These are phyloP conservation scores for Andrena hattorfiana DNA, from an alignment of 2,888 invertebrate species.

Conservation along the genomic window DNA sequence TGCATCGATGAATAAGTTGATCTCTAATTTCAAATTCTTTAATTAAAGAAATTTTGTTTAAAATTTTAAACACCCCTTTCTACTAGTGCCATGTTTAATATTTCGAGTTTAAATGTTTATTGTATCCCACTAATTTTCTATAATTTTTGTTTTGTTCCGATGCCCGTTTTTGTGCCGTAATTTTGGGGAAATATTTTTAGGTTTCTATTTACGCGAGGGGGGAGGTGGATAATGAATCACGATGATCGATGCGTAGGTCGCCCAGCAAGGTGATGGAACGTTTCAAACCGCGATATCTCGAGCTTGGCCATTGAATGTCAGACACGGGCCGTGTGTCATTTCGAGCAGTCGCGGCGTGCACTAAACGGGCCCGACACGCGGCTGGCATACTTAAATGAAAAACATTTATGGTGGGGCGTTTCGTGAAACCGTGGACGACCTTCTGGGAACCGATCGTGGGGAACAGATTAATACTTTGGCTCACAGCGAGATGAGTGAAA, in stretches of 20 bases:
- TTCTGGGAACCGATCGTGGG: not conserved
- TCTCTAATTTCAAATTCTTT: too few relatives aligned
- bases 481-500: not conserved
- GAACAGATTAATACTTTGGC: not conserved
- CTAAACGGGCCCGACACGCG: conserved; percentile 40
- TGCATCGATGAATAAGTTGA: too few relatives aligned
- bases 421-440: conserved; percentile 14
- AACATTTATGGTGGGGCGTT: conserved; percentile 49
- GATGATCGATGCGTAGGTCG: not conserved
- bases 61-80: too few relatives aligned
- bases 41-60: too few relatives aligned
- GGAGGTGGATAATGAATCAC: too few relatives aligned
- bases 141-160: too few relatives aligned
- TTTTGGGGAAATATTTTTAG: too few relatives aligned
- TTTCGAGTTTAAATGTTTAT: too few relatives aligned
- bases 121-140: too few relatives aligned
- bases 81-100: too few relatives aligned
- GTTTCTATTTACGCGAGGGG: too few relatives aligned
- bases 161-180: too few relatives aligned
- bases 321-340: not conserved
- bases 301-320: not conserved
- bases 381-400: conserved; percentile 55
- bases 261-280: not conserved
- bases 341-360: conserved; percentile 31
- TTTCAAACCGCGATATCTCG: not conserved